Percentiles rank a stretch among this genome's conserved stretches.
Evolutionary conservation across 2,113 vertebrate species (phyloP).

Genomic region (Eulacestoma nigropectus): DNA sequence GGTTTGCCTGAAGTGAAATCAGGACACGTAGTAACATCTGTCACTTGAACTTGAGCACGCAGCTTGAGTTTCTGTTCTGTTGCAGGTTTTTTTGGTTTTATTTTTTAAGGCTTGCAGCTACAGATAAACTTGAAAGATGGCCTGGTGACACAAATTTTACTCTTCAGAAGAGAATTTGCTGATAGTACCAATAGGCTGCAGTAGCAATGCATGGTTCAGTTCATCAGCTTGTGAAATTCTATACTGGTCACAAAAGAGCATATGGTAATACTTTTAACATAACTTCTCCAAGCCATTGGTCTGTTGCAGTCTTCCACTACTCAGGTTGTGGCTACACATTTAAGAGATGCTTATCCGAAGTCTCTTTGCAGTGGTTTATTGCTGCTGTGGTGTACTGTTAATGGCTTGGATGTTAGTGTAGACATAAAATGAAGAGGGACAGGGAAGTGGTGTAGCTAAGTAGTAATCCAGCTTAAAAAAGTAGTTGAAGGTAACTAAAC

Average conservation of each 20-base stretch:
- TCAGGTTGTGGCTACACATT: neutral
- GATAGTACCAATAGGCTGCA: neutral
- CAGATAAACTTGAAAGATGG: neutral
- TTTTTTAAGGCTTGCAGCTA: neutral
- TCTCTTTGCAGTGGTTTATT: neutral
- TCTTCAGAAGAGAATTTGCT: neutral
- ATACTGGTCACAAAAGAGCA: neutral
- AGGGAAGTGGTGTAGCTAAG: neutral
- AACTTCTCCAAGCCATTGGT: neutral
- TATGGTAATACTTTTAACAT: neutral
- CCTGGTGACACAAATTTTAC: neutral
- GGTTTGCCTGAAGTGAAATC: neutral
- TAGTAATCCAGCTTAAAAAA: neutral
- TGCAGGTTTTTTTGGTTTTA: neutral
- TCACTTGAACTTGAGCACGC: neutral
- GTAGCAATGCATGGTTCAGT: neutral
- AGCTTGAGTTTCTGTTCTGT: neutral
- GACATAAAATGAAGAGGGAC: neutral
- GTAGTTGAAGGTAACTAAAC: neutral
- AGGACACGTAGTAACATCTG: neutral
- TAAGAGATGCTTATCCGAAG: neutral
- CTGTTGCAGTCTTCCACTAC: neutral
- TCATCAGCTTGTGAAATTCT: neutral
- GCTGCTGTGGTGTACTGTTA: neutral
- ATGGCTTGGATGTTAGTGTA: neutral